A percentile compares a stretch with the other conserved stretches of the same genome.
Evolutionary conservation across 2,797 vertebrate species (phyloP).

Genomic region (Oophaga sylvatica): DNA sequence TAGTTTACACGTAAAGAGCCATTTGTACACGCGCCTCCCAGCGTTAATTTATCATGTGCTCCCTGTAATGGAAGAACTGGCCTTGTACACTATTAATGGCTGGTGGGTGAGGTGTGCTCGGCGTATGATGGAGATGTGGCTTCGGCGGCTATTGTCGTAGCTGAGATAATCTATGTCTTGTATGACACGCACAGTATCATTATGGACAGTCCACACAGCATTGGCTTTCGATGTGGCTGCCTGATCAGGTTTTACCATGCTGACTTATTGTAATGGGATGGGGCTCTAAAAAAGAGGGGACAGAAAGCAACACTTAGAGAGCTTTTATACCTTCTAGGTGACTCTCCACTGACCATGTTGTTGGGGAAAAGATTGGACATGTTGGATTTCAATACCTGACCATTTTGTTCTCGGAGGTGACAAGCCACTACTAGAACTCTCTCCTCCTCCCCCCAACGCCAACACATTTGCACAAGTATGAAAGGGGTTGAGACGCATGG

Average conservation of each 20-base stretch:
- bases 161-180: conserved; percentile 1
- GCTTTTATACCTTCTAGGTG: no score
- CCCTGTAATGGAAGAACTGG: conserved; percentile 42
- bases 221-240: background rate
- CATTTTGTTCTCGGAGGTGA: no score
- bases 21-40: conserved; percentile 41
- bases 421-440: no score
- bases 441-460: no score
- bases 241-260: background rate
- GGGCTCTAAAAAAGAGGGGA: background rate
- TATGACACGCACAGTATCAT: background rate
- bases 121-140: background rate
- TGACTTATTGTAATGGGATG: background rate
- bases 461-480: no score
- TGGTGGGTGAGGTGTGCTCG: conserved; percentile 14
- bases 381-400: no score
- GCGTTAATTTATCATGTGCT: conserved; percentile 36
- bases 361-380: no score
- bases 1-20: conserved; percentile 49
- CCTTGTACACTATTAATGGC: conserved; percentile 45
- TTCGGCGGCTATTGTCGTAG: conserved; percentile 2
- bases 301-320: background rate
- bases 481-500: no score
- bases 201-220: background rate
- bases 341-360: no score